These are phyloP conservation scores for Antedon mediterranea DNA, from an alignment of 53 echinoderm and acorn worm genomes.

Conservation along the genomic window DNA sequence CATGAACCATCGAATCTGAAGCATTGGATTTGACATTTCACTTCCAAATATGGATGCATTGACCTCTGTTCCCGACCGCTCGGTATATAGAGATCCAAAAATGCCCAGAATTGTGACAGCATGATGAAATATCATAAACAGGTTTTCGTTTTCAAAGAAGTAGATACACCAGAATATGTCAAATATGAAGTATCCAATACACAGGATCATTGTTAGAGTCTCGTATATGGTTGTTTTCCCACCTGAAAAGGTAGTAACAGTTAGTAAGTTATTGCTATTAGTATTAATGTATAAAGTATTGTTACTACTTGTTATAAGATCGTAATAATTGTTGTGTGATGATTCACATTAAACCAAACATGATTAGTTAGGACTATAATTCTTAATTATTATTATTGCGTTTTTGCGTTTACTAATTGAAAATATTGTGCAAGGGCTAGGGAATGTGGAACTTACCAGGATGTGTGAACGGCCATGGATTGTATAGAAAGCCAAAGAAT, in stretches of 20 bases:
- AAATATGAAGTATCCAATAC: constrained; percentile 85
- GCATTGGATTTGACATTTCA: constrained; percentile 78
- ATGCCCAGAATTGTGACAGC: constrained; percentile 56
- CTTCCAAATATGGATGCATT: constrained; percentile 92
- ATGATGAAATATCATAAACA: constrained; percentile 68
- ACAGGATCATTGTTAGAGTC: constrained; percentile 44
- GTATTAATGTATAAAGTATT: no score
- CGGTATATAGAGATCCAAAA: constrained; percentile 24
- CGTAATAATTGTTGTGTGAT: no score
- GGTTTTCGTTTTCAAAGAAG: constrained; percentile 40
- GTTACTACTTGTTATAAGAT: no score
- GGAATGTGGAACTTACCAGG: constrained; percentile 37
- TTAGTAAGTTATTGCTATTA: no score
- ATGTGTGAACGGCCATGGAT: constrained; percentile 85
- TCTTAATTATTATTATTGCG: no score
- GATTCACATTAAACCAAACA: no score
- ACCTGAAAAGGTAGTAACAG: constrained; percentile 20
- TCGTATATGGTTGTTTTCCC: constrained; percentile 67
- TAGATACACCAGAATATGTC: constrained; percentile 73
- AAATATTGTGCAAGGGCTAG: no score
- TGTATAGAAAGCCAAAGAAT: constrained; percentile 72
- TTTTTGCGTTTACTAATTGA: no score
- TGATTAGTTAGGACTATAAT: no score
- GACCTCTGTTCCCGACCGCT: constrained; percentile 67
- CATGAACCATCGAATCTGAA: constrained; percentile 84